Evolutionary conservation across 2,797 vertebrate genomes (phyloP).

Genomic region (Sebastes vulpes): DNA sequence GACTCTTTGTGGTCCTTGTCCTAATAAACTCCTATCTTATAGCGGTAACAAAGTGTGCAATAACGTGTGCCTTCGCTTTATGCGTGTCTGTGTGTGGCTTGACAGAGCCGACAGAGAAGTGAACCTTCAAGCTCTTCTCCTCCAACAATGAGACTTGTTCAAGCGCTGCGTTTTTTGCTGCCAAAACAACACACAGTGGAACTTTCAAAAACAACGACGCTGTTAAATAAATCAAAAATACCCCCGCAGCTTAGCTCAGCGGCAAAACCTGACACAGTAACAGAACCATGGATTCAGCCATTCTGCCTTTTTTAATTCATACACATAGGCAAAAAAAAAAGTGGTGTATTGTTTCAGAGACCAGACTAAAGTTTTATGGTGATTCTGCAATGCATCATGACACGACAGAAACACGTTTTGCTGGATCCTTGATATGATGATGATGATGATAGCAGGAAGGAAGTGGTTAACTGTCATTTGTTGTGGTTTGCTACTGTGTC

Average conservation of each 20-base stretch:
- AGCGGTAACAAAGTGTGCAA: constrained; percentile 9
- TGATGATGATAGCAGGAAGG: not conserved
- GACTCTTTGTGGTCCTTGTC: constrained; percentile 11
- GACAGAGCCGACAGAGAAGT: constrained; percentile 32
- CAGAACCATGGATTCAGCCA: constrained; percentile 15
- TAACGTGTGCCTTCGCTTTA: constrained; percentile 8
- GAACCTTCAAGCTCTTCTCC: constrained; percentile 37
- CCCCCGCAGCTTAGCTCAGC: constrained; percentile 29
- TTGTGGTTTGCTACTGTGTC: not conserved
- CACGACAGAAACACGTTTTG: not conserved
- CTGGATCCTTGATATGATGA: not conserved
- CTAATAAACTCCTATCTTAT: constrained; percentile 15
- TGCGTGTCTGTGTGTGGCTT: constrained; percentile 12
- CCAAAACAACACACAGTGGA: constrained; percentile 49
- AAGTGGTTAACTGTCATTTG: not conserved
- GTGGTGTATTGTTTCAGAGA: not conserved
- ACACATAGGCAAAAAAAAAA: not conserved
- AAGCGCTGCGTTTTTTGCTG: constrained; percentile 19
- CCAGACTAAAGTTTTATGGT: not conserved
- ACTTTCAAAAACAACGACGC: constrained; percentile 40
- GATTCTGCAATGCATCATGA: not conserved
- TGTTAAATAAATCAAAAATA: constrained; percentile 57
- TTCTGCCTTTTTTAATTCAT: not conserved
- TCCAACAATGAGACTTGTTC: constrained; percentile 22
- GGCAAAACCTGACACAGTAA: constrained; percentile 19